Evolutionary conservation across 2,888 invertebrate species (phyloP).

Genomic region (Ellobium chinense): DNA sequence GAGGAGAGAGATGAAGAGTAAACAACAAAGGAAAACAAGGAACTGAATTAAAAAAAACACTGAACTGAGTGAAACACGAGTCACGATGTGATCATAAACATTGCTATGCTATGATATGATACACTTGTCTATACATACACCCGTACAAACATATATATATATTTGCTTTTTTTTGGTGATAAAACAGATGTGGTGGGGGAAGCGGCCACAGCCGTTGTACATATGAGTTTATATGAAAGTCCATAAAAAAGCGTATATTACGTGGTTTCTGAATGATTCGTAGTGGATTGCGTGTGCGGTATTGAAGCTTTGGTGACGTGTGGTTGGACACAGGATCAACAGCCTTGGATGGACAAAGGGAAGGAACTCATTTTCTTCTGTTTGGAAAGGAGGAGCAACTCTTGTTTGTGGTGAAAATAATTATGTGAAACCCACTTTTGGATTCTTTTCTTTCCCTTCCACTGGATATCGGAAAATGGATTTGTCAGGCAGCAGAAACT

Average conservation of each 20-base stretch:
- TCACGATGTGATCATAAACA: background rate
- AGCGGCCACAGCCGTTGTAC: no score
- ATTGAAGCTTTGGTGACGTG: background rate
- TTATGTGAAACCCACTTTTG: no score
- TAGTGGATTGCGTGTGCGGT: background rate
- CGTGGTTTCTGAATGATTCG: background rate
- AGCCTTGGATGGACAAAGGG: no score
- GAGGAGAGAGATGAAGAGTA: background rate
- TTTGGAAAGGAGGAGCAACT: no score
- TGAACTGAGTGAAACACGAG: background rate
- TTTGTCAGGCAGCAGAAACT: no score
- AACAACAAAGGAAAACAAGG: background rate
- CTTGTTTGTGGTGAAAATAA: no score
- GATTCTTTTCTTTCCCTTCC: no score
- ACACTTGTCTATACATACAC: constrained; percentile 16
- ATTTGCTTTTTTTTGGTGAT: constrained; percentile 1
- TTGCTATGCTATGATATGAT: background rate
- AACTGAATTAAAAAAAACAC: no score
- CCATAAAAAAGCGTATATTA: background rate
- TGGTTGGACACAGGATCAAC: background rate
- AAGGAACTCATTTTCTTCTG: no score
- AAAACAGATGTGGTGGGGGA: no score
- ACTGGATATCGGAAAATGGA: no score
- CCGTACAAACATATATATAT: background rate
- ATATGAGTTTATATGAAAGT: no score